Evolutionary conservation across 2,113 vertebrate genomes (phyloP).

Genomic region (Galbula dea): DNA sequence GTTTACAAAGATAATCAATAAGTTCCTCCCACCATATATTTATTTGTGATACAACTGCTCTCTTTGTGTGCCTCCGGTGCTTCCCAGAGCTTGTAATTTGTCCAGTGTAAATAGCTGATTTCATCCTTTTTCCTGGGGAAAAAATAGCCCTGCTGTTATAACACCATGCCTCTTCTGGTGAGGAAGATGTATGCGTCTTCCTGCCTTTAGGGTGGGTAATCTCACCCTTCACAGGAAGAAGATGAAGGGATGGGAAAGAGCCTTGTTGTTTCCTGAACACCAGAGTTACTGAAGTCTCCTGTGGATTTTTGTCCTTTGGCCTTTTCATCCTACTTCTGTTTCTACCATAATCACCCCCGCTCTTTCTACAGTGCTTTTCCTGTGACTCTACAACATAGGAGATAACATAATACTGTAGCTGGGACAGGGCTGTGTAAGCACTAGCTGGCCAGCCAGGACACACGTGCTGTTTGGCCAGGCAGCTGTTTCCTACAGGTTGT

Average conservation of each 20-base stretch:
- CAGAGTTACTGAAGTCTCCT: conserved; percentile 48
- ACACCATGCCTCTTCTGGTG: conserved; percentile 34
- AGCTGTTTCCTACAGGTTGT: not conserved
- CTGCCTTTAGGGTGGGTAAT: conserved; percentile 44
- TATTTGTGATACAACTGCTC: conserved; percentile 71
- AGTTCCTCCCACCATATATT: conserved; percentile 62
- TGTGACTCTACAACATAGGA: not conserved
- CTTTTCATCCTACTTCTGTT: conserved; percentile 59
- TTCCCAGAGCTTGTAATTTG: conserved; percentile 77
- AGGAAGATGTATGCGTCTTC: conserved; percentile 34
- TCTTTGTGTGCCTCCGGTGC: conserved; percentile 59
- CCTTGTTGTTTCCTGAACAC: conserved; percentile 64
- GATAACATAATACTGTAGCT: conserved; percentile 11
- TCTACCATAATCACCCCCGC: conserved; percentile 11
- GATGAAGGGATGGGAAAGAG: conserved; percentile 66
- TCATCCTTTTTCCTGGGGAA: conserved; percentile 75
- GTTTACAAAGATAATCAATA: conserved; percentile 80
- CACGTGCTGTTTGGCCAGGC: not conserved
- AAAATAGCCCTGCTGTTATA: conserved; percentile 64
- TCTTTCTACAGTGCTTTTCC: conserved; percentile 38
- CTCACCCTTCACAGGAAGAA: conserved; percentile 56
- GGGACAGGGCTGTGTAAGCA: not conserved
- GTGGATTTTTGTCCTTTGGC: conserved; percentile 61
- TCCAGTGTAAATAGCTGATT: conserved; percentile 77
- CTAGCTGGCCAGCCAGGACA: not conserved